A percentile compares a stretch with the other conserved stretches of the same genome.
Conservation (phyloP, 1,140 invertebrate genomes). For the Dinothrombium tinctorium region DNA sequence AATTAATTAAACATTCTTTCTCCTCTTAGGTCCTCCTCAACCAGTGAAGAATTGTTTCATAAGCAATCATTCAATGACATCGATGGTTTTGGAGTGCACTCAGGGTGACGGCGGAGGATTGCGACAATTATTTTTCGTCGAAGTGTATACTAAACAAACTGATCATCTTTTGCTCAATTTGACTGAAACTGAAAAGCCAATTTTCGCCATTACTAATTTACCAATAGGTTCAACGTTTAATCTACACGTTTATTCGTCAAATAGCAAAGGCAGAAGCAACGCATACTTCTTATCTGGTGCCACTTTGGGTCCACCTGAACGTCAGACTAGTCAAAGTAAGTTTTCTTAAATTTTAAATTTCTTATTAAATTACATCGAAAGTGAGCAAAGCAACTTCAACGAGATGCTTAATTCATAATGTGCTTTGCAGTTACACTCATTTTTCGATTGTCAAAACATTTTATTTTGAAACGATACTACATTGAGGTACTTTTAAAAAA, state of each 20-base stretch:
- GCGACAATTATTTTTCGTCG: conserved; percentile 47
- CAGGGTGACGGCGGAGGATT: conserved; percentile 68
- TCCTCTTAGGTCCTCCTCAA: conserved; percentile 17
- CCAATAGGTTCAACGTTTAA: neutral
- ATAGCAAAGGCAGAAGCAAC: conserved; percentile 33
- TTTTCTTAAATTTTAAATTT: too few relatives aligned
- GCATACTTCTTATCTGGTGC: conserved; percentile 53
- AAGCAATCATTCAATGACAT: conserved; percentile 16
- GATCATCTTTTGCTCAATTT: conserved; percentile 29
- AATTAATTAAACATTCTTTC: too few relatives aligned
- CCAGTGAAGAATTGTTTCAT: conserved; percentile 15
- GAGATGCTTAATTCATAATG: too few relatives aligned
- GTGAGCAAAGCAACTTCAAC: too few relatives aligned
- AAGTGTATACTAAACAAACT: conserved; percentile 35
- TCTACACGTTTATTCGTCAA: conserved; percentile 11
- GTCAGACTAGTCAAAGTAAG: conserved; percentile 1
- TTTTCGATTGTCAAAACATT: too few relatives aligned
- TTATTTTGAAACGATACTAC: too few relatives aligned
- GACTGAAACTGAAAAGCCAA: conserved; percentile 15
- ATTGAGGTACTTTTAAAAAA: too few relatives aligned
- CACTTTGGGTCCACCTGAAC: conserved; percentile 55
- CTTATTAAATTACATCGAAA: too few relatives aligned
- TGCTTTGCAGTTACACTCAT: too few relatives aligned
- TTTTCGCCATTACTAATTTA: conserved; percentile 23
- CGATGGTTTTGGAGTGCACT: conserved; percentile 39